Evolutionary conservation across 2,888 invertebrate genomes (phyloP).

Genomic region (Drosophila maculinotata): DNA sequence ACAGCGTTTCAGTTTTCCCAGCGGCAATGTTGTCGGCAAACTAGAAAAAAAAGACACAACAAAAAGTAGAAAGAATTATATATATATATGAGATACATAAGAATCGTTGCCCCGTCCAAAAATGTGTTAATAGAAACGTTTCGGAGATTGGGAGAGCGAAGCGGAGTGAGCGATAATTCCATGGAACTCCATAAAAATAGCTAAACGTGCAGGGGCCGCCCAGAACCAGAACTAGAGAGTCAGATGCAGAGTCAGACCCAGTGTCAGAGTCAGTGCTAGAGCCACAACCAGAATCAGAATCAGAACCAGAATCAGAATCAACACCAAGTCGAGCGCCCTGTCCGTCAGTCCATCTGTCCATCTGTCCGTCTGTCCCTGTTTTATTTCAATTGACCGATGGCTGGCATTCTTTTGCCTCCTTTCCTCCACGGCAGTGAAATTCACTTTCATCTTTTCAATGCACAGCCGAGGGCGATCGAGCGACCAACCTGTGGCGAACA

Average conservation of each 20-base stretch:
- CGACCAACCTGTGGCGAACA: constrained; percentile 51
- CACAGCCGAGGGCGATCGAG: constrained; percentile 32
- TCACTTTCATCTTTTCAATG: constrained; percentile 77
- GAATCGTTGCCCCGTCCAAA: constrained; percentile 44
- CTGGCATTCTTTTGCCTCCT: constrained; percentile 45
- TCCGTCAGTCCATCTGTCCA: constrained; percentile 52
- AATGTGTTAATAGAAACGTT: constrained; percentile 77
- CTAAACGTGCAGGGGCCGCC: constrained; percentile 77
- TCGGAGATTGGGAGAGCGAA: constrained; percentile 43
- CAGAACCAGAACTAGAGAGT: constrained; percentile 49
- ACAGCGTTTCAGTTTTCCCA: constrained; percentile 61
- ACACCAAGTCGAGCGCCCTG: constrained; percentile 29
- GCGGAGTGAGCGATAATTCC: constrained; percentile 61
- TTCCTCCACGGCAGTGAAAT: constrained; percentile 52
- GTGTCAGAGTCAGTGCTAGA: background rate
- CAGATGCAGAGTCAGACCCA: background rate
- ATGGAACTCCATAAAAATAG: constrained; percentile 77
- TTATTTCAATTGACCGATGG: constrained; percentile 65
- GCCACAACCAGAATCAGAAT: background rate
- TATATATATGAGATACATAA: constrained; percentile 23
- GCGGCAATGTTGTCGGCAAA: constrained; percentile 61
- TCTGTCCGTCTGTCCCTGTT: constrained; percentile 48
- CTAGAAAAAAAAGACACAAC: constrained; percentile 31
- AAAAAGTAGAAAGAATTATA: constrained; percentile 38
- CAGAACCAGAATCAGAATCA: constrained; percentile 7